Evolutionary conservation across 2,113 vertebrate species (phyloP).

Genomic region (Laticauda colubrina): DNA sequence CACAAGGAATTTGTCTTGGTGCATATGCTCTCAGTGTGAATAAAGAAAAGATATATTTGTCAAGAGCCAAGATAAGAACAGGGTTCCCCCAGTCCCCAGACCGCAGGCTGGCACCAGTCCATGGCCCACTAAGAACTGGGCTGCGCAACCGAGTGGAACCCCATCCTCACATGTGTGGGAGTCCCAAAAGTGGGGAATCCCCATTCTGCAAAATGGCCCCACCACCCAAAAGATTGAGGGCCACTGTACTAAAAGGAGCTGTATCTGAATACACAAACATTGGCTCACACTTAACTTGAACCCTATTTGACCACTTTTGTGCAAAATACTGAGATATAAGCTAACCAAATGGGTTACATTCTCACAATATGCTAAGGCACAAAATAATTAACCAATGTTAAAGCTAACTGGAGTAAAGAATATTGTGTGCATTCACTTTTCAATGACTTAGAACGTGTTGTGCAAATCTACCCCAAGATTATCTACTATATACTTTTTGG

Average conservation of each 20-base stretch:
- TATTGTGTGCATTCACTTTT: neutral
- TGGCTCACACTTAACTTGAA: neutral
- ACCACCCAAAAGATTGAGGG: neutral
- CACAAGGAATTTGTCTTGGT: too few species aligned
- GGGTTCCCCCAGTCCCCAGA: neutral
- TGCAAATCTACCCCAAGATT: neutral
- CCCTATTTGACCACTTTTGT: neutral
- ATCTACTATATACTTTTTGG: neutral
- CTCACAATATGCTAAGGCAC: neutral
- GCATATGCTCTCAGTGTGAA: too few species aligned
- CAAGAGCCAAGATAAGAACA: neutral
- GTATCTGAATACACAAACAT: neutral
- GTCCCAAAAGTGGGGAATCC: too few species aligned
- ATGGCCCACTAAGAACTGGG: neutral
- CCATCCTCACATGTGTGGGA: neutral
- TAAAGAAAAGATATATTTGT: too few species aligned
- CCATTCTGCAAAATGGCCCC: neutral
- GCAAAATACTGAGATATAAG: neutral
- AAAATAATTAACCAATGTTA: neutral
- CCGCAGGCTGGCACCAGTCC: neutral
- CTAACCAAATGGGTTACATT: neutral
- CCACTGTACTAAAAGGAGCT: neutral
- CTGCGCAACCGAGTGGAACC: fast-evolving
- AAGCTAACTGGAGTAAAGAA: neutral
- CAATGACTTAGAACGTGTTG: neutral